phyloP scores from a whole-genome alignment of 1,140 invertebrate genomes.

The Cotesia chilonis region DNA sequence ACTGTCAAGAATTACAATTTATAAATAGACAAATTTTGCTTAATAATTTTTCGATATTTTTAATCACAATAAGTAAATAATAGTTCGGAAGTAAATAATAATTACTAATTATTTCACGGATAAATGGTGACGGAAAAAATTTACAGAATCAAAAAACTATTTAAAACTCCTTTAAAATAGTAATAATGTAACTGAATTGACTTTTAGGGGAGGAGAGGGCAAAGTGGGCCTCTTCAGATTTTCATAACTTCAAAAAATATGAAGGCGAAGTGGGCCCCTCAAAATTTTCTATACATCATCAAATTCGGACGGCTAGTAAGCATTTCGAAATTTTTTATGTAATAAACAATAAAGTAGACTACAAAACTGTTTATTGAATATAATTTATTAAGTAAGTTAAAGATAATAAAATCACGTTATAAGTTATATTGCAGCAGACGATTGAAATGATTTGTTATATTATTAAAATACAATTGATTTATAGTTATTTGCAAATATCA shows the following conservation, averaged over 20 bases:
- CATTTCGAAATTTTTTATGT: background rate
- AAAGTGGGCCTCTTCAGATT: background rate
- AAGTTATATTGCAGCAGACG: background rate
- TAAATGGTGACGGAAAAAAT: too few relatives aligned
- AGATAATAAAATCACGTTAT: background rate
- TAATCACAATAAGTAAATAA: too few relatives aligned
- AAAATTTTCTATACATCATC: background rate
- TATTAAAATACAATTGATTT: background rate
- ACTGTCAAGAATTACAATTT: too few relatives aligned
- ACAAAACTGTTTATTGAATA: background rate
- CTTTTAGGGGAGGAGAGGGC: background rate
- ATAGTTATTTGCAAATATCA: background rate
- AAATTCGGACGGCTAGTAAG: constrained; percentile 1
- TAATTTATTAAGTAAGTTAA: constrained; percentile 2
- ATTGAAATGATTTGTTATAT: background rate
- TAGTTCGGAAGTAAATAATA: too few relatives aligned
- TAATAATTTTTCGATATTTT: too few relatives aligned
- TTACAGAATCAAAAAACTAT: too few relatives aligned
- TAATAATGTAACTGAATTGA: too few relatives aligned
- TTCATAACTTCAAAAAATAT: too few relatives aligned
- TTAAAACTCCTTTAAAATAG: too few relatives aligned
- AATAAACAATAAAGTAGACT: background rate
- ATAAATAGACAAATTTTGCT: too few relatives aligned
- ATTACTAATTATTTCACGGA: too few relatives aligned
- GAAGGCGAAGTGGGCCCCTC: background rate